phyloP scores from a whole-genome alignment of 2,113 vertebrate genomes.

The Myotis lucifugus region DNA sequence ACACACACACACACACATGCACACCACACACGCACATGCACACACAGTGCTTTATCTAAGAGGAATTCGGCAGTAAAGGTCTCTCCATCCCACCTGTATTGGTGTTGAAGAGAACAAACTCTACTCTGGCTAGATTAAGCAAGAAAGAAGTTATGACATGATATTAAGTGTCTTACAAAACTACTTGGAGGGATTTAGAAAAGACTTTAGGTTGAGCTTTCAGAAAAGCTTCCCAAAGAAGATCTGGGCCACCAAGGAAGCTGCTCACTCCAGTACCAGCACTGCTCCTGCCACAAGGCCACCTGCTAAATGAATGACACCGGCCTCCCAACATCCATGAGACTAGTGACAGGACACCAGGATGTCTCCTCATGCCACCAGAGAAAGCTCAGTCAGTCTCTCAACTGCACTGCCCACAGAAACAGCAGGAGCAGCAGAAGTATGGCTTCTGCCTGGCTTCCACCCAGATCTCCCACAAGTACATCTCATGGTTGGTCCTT shows the following conservation, averaged over 20 bases:
- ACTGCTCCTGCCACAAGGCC: neutral
- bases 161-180: slow-evolving; percentile 52
- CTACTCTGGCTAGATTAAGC: neutral
- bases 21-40: neutral
- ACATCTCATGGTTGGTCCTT: neutral
- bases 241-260: neutral
- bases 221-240: slow-evolving; percentile 16
- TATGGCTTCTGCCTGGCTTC: neutral
- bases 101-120: slow-evolving; percentile 52
- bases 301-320: neutral
- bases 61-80: neutral
- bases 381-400: neutral
- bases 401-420: neutral
- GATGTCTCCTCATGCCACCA: neutral
- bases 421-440: neutral
- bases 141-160: slow-evolving; percentile 27
- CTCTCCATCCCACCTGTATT: neutral
- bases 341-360: neutral
- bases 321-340: neutral
- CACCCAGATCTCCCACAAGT: neutral
- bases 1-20: too few relatives aligned
- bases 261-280: neutral
- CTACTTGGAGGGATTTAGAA: slow-evolving; percentile 57
- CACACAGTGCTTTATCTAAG: neutral
- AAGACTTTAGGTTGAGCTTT: slow-evolving; percentile 41